Evolutionary conservation across 2,888 invertebrate species (phyloP), one percentile per base, ranked within the genome.

Genomic region (Sinotaia quadrata): DNA sequence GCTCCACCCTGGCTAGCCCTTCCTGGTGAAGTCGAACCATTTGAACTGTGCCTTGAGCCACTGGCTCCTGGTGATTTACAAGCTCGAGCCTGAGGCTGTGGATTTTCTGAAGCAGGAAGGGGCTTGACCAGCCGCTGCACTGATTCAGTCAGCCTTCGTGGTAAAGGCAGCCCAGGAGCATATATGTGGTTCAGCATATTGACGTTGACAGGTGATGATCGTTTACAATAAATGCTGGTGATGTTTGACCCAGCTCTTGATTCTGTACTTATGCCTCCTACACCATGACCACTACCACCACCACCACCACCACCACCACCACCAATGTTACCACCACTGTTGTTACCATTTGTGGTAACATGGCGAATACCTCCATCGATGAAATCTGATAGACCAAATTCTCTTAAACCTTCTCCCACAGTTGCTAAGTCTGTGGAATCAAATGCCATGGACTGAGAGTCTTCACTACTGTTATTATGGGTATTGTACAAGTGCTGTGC

Each of bases 71-170:
- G 71, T 56, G 76, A 74, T 66, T 76, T 76, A 71, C 74, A 75
- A 18, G 71, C 61, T 15, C 76, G 56, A 49, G 65, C 63, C 12
- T 71, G 73, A 21, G 73, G 68, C 47, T 70, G 63, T 18, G 61
- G 51, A 15, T 41, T 60, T 33, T 76, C 76, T 18, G 69, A 61
- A 24, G 73, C 67, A 27, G 75, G 75, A 47, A 83, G 72, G 24
- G 84, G 83, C 66, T 81, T 81, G 51, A 85, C 83, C 51, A 85
- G 67, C 71, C 83, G 81, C 74, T 85, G 84, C 58, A 85, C 82
- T 54, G 85, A 85, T 67, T 85, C 84, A 54, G 85, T 85, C 31
- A 85, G 73, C 61, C 81, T 75, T 56, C 82, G 79, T 36, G 84
- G 82, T 31, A 80, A 76, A 52, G 84, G 84, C 61, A 84, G 72